Percentiles rank a stretch among this genome's conserved stretches.
Conservation (phyloP, 2,888 invertebrate species). For the Fragum sueziense region DNA sequence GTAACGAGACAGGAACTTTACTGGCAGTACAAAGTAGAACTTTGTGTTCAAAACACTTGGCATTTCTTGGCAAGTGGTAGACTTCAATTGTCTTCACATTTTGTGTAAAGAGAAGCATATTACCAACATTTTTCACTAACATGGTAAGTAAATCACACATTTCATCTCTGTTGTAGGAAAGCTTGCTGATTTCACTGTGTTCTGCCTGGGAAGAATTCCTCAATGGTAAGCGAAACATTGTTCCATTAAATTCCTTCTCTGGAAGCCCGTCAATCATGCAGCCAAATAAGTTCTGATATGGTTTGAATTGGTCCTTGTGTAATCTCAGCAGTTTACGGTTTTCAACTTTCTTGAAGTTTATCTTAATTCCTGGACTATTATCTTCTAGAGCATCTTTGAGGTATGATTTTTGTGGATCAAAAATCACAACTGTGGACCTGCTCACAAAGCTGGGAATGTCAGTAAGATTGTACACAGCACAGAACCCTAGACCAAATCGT, state of each 20-base stretch:
- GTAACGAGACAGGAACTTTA: not conserved
- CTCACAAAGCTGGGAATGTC: slow-evolving; percentile 81
- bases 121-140: slow-evolving; percentile 71
- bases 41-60: not conserved
- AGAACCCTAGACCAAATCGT: slow-evolving; percentile 80
- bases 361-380: slow-evolving; percentile 36
- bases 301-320: slow-evolving; percentile 71
- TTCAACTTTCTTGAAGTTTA: slow-evolving; percentile 16
- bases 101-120: slow-evolving; percentile 79
- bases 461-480: slow-evolving; percentile 79
- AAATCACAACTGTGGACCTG: slow-evolving; percentile 75
- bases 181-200: slow-evolving; percentile 71
- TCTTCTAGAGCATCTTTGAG: slow-evolving; percentile 59
- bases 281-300: slow-evolving; percentile 71
- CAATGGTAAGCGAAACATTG: slow-evolving; percentile 79
- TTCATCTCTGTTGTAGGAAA: slow-evolving; percentile 68
- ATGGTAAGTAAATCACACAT: slow-evolving; percentile 69
- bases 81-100: slow-evolving; percentile 72
- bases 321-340: slow-evolving; percentile 47
- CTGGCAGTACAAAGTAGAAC: not conserved
- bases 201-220: slow-evolving; percentile 72
- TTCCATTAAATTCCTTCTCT: slow-evolving; percentile 64
- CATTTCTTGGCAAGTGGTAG: slow-evolving; percentile 62
- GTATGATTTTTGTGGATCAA: slow-evolving; percentile 79
- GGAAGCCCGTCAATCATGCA: slow-evolving; percentile 45